A percentile compares a stretch with the other conserved stretches of the same genome.
phyloP scores from a whole-genome alignment of 2,888 invertebrate genomes.

The Bellardia pandia region DNA sequence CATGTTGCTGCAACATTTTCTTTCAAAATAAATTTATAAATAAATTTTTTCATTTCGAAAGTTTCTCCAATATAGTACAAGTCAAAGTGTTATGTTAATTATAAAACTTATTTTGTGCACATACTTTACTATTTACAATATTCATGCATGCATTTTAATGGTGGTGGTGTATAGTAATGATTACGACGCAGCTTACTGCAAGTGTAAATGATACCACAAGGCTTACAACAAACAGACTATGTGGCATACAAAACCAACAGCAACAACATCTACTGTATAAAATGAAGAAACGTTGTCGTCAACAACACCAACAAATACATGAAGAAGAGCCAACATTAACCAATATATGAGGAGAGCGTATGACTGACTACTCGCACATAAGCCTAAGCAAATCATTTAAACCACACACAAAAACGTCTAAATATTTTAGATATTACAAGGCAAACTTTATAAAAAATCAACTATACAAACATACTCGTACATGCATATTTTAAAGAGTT shows the following conservation, averaged over 20 bases:
- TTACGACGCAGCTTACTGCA: slow-evolving; percentile 71
- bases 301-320: slow-evolving; percentile 42
- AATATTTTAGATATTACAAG: slow-evolving; percentile 68
- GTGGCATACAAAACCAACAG: slow-evolving; percentile 45
- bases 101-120: slow-evolving; percentile 20
- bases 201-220: slow-evolving; percentile 73
- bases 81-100: too few relatives aligned
- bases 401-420: slow-evolving; percentile 65
- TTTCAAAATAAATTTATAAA: background rate
- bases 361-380: slow-evolving; percentile 55
- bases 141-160: slow-evolving; percentile 55
- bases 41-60: background rate
- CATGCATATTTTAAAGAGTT: slow-evolving; percentile 45
- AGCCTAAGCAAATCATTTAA: slow-evolving; percentile 70
- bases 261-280: background rate
- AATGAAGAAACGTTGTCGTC: slow-evolving; percentile 55
- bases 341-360: slow-evolving; percentile 35
- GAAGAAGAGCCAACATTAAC: slow-evolving; percentile 20
- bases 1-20: too few relatives aligned
- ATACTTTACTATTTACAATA: slow-evolving; percentile 37
- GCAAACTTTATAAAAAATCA: slow-evolving; percentile 73
- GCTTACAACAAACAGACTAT: slow-evolving; percentile 62
- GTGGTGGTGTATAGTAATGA: slow-evolving; percentile 61
- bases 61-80: background rate
- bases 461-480: slow-evolving; percentile 30